Evolutionary conservation across 2,113 vertebrate genomes (phyloP).

Genomic region (Hydrochoerus hydrochaeris): DNA sequence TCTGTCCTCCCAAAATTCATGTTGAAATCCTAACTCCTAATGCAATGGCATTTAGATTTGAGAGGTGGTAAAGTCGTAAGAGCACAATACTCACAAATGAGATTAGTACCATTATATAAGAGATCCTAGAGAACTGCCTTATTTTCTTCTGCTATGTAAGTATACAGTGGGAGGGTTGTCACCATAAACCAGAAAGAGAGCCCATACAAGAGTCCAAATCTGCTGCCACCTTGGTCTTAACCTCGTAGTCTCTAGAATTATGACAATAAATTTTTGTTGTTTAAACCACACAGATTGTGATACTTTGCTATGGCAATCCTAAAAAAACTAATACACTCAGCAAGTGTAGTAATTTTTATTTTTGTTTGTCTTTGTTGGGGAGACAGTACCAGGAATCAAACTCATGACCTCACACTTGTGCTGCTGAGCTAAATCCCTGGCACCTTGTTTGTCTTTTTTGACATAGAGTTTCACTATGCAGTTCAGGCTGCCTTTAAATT

Average conservation of each 20-base stretch:
- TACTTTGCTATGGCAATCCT: conserved; percentile 42
- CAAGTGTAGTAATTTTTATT: conserved; percentile 34
- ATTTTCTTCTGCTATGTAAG: not conserved
- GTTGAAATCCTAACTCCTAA: not conserved
- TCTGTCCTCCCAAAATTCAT: not conserved
- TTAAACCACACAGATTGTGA: not conserved
- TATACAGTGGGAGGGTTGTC: not conserved
- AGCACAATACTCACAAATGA: not conserved
- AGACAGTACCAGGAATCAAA: too few relatives aligned
- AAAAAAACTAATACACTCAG: conserved; percentile 37
- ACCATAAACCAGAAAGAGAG: not conserved
- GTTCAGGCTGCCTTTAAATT: not conserved
- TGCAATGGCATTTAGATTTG: not conserved
- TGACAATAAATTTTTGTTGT: conserved; percentile 34
- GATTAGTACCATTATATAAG: not conserved
- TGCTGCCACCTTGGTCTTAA: conserved; percentile 14
- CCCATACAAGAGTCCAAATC: not conserved
- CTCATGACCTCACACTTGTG: too few relatives aligned
- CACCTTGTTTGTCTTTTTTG: not conserved
- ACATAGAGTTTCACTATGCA: not conserved
- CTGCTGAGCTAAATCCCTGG: too few relatives aligned
- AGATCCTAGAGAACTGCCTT: not conserved
- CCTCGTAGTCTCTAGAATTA: not conserved
- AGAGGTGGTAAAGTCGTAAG: not conserved
- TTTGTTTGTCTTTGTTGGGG: not conserved